Conservation (phyloP, 2,797 vertebrate species). For the Enteromius argenteus region DNA sequence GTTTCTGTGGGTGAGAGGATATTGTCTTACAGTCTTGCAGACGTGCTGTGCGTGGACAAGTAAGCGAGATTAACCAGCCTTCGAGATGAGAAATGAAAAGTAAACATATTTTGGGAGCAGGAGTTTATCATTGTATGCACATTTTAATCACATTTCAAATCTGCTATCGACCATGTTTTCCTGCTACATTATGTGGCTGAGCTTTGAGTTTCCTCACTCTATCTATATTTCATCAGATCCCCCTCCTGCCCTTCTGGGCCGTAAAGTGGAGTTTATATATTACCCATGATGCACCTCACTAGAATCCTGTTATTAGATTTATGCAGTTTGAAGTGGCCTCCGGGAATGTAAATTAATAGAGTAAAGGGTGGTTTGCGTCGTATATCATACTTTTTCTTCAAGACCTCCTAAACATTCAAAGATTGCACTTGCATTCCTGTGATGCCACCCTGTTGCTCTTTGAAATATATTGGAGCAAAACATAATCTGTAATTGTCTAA, state of each 20-base stretch:
- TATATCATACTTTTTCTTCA: constrained; percentile 29
- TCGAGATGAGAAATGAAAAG: constrained; percentile 20
- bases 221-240: constrained; percentile 58
- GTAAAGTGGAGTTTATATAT: constrained; percentile 56
- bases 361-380: constrained; percentile 47
- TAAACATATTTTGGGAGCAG: constrained; percentile 20
- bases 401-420: constrained; percentile 23
- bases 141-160: constrained; percentile 53
- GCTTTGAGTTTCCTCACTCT: constrained; percentile 35
- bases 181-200: constrained; percentile 27
- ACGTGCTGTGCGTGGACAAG: background rate
- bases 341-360: constrained; percentile 58
- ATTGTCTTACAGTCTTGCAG: background rate
- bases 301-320: constrained; percentile 56
- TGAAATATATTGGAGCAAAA: background rate
- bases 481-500: background rate
- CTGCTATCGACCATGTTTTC: constrained; percentile 46
- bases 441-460: background rate
- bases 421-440: constrained; percentile 3
- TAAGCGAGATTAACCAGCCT: background rate
- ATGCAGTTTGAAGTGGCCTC: constrained; percentile 49
- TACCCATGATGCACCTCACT: constrained; percentile 52
- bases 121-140: constrained; percentile 47
- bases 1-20: background rate
- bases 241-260: constrained; percentile 36